Evolutionary conservation across 2,888 invertebrate species (phyloP).

Genomic region (Strigamia maritima): DNA sequence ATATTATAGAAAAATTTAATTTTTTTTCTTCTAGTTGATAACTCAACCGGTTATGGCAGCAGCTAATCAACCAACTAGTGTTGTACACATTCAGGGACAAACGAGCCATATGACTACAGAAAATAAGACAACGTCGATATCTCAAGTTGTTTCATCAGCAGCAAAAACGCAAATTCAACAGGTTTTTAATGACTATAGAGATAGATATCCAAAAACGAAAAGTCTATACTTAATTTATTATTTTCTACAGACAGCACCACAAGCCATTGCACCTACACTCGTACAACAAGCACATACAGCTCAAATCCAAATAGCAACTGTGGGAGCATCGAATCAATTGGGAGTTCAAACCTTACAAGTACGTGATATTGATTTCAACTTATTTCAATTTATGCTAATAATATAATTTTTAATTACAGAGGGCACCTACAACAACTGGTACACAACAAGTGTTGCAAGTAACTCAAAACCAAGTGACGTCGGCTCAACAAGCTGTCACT

Average conservation of each 20-base stretch:
- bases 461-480: conserved; percentile 29
- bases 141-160: conserved; percentile 37
- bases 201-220: neutral
- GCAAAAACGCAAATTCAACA: conserved; percentile 33
- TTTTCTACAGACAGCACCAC: neutral
- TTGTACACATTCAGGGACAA: conserved; percentile 35
- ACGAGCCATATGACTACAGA: conserved; percentile 25
- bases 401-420: neutral
- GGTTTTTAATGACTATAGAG: neutral
- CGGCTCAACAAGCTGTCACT: conserved; percentile 36
- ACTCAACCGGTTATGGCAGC: conserved; percentile 36
- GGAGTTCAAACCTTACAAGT: conserved; percentile 39
- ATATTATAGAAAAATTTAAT: neutral
- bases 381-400: neutral
- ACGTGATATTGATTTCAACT: neutral
- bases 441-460: conserved; percentile 35
- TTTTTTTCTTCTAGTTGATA: conserved; percentile 29
- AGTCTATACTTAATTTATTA: neutral
- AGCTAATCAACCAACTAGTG: neutral
- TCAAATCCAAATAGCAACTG: conserved; percentile 40
- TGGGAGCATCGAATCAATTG: conserved; percentile 38
- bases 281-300: conserved; percentile 37
- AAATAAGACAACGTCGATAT: conserved; percentile 15
- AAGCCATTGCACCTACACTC: conserved; percentile 19
- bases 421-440: conserved; percentile 12